Base-by-base conservation (phyloP, 2,113 vertebrate species). In the Pardalotus punctatus region DNA sequence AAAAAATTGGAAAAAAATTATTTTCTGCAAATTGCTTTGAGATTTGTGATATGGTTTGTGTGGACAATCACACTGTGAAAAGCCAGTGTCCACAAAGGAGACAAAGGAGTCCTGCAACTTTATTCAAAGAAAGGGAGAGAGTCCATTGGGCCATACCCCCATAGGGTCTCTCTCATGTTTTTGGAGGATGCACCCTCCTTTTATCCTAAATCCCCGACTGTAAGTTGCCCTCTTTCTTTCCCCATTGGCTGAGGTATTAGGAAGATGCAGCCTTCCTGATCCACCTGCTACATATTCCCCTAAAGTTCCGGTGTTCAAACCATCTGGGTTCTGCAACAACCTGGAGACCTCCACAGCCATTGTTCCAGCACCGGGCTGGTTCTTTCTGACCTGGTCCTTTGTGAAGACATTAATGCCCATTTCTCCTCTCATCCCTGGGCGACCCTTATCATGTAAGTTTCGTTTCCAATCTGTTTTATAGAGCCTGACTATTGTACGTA, bases 1-100 rank as follows among this genome's bases (percentile, higher is more conserved):
- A 57, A 33, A 81, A 33, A 14, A 0, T 3, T 2, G 16, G 6
- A 56, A 72, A 65, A 62, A 31, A 60, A 0, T 0, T 10, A 0
- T 74, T 70, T 79, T 62, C 76, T 70, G 33, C 12, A 60, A 36
- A 60, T 66, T 60, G 4, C 40, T 43, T 80, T 58, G 47, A 77
- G 35, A 43, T 88, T 45, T 80, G 28, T 1, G 0, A 23, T 33
- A 60, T n/a, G 14, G 15, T 74, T 69, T 77, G 29, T 61, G 27
- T 33, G 38, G 45, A 60, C 58, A 77, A 38, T 15, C 38, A 28
- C 0, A 0, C 18, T 38, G 38, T 36, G 27, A 45, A 60, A 86
- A 43, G 18, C 38, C 45, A 53, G 18, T 14, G 27, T 60, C 22
- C 45, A 36, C 33, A 51, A 67, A 60, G 33, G 36, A 66, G 61